Percentiles rank a stretch among this genome's conserved stretches.
phyloP scores from a whole-genome alignment of 1,140 invertebrate genomes.

The Drosophila athabasca region DNA sequence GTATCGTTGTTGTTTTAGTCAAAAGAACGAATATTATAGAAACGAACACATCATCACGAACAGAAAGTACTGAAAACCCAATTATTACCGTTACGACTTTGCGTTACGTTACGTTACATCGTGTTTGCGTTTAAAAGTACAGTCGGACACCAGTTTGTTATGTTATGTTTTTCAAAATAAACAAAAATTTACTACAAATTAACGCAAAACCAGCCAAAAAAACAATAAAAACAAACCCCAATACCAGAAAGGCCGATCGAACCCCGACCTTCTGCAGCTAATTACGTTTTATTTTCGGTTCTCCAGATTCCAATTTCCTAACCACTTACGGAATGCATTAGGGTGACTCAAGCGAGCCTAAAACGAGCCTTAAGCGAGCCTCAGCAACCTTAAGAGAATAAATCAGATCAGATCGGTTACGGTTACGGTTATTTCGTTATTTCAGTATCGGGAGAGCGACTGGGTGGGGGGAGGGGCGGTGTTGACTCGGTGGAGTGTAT shows the following conservation, averaged over 20 bases:
- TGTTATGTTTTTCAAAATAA: neutral
- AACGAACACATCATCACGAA: no score
- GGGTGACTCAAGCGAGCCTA: conserved; percentile 13
- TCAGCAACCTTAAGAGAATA: neutral
- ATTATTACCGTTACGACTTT: no score
- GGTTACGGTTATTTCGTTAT: conserved; percentile 10
- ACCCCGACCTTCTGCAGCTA: conserved; percentile 34
- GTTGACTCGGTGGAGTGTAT: conserved; percentile 32
- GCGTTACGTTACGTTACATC: no score
- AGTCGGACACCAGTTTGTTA: no score
- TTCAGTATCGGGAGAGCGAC: neutral
- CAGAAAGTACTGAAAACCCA: no score
- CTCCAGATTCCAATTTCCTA: conserved; percentile 22
- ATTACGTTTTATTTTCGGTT: conserved; percentile 29
- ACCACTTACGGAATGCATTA: conserved; percentile 35
- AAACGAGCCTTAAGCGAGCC: neutral
- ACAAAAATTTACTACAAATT: neutral
- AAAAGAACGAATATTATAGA: no score
- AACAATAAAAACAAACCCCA: neutral
- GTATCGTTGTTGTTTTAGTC: neutral
- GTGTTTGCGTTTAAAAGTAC: no score
- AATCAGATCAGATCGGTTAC: conserved; percentile 14
- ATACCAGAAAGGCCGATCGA: conserved; percentile 5
- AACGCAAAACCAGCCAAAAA: conserved; percentile 8
- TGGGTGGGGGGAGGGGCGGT: conserved; percentile 30